Percentiles rank a stretch among this genome's conserved stretches.
phyloP scores from a whole-genome alignment of 2,797 vertebrate species.

The Macroramphosus scolopax region DNA sequence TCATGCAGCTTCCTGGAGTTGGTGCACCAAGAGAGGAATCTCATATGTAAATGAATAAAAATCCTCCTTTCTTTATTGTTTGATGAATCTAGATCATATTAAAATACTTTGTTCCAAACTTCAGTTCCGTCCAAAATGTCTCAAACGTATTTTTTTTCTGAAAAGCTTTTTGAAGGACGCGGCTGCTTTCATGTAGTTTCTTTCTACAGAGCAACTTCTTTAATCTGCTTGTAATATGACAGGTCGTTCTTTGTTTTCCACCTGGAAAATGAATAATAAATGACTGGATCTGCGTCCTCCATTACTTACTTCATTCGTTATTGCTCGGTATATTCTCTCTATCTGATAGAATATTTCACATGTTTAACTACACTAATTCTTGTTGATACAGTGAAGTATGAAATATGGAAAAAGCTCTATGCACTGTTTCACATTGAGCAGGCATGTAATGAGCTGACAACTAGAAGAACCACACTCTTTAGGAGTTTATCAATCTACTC shows the following conservation, averaged over 20 bases:
- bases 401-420: slow-evolving; percentile 15
- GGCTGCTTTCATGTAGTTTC: slow-evolving; percentile 37
- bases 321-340: too few relatives aligned
- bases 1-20: too few relatives aligned
- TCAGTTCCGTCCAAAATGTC: slow-evolving; percentile 17
- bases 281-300: slow-evolving; percentile 45
- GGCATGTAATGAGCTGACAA: slow-evolving; percentile 69
- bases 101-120: too few relatives aligned
- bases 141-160: too few relatives aligned
- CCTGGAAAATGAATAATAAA: slow-evolving; percentile 67
- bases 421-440: slow-evolving; percentile 37
- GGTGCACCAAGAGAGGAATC: too few relatives aligned
- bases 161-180: slow-evolving; percentile 35
- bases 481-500: slow-evolving; percentile 80
- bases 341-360: slow-evolving; percentile 13
- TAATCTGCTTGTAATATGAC: slow-evolving; percentile 62
- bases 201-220: slow-evolving; percentile 43
- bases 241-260: slow-evolving; percentile 60
- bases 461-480: slow-evolving; percentile 60
- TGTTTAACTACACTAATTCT: neutral
- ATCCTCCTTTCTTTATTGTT: too few relatives aligned
- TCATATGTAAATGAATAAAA: too few relatives aligned
- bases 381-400: slow-evolving; percentile 24
- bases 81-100: too few relatives aligned
- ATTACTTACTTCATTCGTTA: too few relatives aligned